Base-by-base conservation (phyloP, 2,888 invertebrate genomes). In the Lasius platythorax region DNA sequence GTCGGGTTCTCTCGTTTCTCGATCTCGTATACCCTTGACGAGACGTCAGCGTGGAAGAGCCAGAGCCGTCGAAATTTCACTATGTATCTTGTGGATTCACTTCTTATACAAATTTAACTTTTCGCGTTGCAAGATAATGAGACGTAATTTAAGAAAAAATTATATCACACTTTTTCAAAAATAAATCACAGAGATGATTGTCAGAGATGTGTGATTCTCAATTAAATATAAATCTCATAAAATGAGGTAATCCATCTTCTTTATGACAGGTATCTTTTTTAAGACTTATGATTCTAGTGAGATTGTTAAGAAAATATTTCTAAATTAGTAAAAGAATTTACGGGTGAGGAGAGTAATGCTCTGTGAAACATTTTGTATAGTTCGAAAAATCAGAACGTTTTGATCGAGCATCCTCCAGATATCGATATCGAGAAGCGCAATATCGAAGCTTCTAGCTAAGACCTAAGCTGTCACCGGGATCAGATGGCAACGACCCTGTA, bases 391-490 rank as follows among this genome's bases (percentile, higher is more conserved):
- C n/a, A 8, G 15, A 33, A 58, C 11, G 33, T 72, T 72, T 61
- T 5, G 15, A 4, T 28, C 3, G 37, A 61, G 37, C 12, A 37
- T 18, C 50, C 4, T 23, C 5, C 8, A 18, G 23, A 2, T 12
- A 28, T 61, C 8, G n/a, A 72, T 33, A 15, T 23, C n/a, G 18
- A 61, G 56, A n/a, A 50, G 18, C 46, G 61, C 46, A 4, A 78
- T 67, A 67, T 63, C 68, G 12, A 76, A 66, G 23, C 37, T 63
- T 70, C 68, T 50, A 61, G 8, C 30, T 76, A 75, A 68, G 70
- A 28, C 40, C 18, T n/a, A 53, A 70, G 61, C 83, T 83, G 76
- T 83, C 85, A 83, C 56, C 70, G 76, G 43, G 61, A 84, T 84
- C 84, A 70, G 78, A 30, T 37, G 70, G 74, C 58, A 81, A 81